Percentiles rank a stretch among this genome's conserved stretches.
Evolutionary conservation across 2,113 vertebrate genomes (phyloP).

Genomic region (Centropus unirufus): DNA sequence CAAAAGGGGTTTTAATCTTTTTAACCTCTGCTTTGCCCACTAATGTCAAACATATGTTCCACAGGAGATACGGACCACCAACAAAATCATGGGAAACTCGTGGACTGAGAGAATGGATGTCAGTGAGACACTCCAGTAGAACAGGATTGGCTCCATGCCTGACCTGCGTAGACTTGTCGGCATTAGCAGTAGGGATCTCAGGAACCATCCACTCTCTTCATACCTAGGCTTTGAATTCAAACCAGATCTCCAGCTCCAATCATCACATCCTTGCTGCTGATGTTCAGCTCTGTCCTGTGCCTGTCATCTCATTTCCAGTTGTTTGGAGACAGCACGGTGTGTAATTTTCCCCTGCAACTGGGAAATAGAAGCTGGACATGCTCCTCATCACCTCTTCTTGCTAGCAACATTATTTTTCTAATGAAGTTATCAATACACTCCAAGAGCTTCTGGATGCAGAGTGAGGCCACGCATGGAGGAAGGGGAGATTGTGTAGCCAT

Average conservation of each 20-base stretch:
- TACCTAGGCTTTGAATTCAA: background rate
- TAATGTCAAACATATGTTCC: conserved; percentile 11
- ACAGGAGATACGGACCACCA: background rate
- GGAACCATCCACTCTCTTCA: background rate
- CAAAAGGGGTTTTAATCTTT: conserved; percentile 20
- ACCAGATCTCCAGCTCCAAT: background rate
- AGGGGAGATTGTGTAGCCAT: background rate
- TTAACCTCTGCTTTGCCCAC: conserved; percentile 17
- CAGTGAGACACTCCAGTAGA: background rate
- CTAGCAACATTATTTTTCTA: background rate
- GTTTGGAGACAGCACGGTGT: background rate
- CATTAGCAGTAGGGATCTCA: background rate
- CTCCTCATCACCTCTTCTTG: background rate
- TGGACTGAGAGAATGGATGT: background rate
- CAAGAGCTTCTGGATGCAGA: background rate
- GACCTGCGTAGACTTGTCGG: background rate
- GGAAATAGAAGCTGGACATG: background rate
- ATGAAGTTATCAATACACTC: background rate
- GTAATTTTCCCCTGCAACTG: background rate
- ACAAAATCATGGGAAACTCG: background rate
- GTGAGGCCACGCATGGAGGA: background rate
- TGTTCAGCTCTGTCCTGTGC: background rate
- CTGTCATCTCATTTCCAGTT: background rate
- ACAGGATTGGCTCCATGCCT: background rate
- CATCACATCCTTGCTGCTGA: background rate